Percentiles rank a stretch among this genome's conserved stretches.
Evolutionary conservation across 2,888 invertebrate genomes (phyloP).

Genomic region (Chymomyza fuscimana): DNA sequence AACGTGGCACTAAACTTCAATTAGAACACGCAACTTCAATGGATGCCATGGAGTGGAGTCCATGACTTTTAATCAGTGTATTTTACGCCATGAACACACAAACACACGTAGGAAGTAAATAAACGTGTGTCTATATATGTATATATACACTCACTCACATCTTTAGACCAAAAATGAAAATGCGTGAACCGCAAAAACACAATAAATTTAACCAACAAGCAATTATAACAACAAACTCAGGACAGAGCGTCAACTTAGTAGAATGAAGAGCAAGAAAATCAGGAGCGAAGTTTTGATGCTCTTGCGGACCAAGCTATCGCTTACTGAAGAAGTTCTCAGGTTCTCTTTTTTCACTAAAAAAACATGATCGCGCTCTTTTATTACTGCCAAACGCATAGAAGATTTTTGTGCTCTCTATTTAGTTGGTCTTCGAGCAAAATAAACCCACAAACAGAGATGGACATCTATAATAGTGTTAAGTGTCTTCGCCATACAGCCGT

Average conservation of each 20-base stretch:
- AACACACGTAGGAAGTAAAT: background rate
- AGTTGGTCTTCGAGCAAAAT: too few relatives aligned
- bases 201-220: conserved; percentile 67
- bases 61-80: conserved; percentile 71
- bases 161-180: conserved; percentile 27
- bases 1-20: conserved; percentile 65
- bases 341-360: too few relatives aligned
- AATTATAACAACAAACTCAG: conserved; percentile 52
- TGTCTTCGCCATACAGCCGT: too few relatives aligned
- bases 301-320: background rate
- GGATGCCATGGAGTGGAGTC: conserved; percentile 35
- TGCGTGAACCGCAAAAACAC: conserved; percentile 36
- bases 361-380: too few relatives aligned
- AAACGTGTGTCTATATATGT: background rate
- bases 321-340: too few relatives aligned
- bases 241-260: conserved; percentile 14
- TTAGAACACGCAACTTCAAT: conserved; percentile 46
- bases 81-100: conserved; percentile 50
- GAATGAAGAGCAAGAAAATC: background rate
- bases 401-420: too few relatives aligned
- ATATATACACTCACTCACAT: conserved; percentile 4
- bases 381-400: too few relatives aligned
- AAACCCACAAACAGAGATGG: too few relatives aligned
- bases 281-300: background rate
- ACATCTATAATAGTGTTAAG: too few relatives aligned